These are phyloP conservation scores for Spodoptera frugiperda DNA, from an alignment of 1,140 invertebrate species.

Conservation along the genomic window DNA sequence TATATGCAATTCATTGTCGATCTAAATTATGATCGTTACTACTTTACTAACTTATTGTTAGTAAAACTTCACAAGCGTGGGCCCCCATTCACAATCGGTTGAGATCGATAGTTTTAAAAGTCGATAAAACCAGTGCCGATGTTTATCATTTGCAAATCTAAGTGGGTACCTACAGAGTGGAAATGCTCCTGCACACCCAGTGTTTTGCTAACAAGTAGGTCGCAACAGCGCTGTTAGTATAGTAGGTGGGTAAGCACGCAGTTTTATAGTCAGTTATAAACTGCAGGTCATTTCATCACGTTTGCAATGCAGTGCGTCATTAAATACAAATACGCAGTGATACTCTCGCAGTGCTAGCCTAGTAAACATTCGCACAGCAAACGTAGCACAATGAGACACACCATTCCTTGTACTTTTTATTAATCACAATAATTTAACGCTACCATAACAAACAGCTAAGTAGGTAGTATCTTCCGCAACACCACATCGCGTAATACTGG, in stretches of 20 bases:
- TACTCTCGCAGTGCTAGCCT: background rate
- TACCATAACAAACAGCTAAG: conserved; percentile 22
- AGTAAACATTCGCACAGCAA: conserved; percentile 21
- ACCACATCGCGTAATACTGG: conserved; percentile 67
- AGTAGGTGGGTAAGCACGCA: conserved; percentile 7
- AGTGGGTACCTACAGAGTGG: background rate
- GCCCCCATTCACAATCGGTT: too few relatives aligned
- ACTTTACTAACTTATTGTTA: too few relatives aligned
- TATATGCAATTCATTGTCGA: too few relatives aligned
- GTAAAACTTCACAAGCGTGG: too few relatives aligned
- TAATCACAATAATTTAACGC: conserved; percentile 52
- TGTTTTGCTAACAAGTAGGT: conserved; percentile 33
- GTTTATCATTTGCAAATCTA: background rate
- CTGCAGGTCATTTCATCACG: conserved; percentile 28
- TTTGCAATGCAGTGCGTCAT: conserved; percentile 39
- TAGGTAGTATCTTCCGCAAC: conserved; percentile 43
- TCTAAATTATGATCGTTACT: too few relatives aligned
- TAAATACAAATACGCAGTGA: conserved; percentile 15
- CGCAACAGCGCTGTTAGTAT: background rate
- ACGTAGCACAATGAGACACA: conserved; percentile 35
- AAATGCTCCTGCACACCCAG: background rate
- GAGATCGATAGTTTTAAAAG: too few relatives aligned
- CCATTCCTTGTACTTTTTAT: conserved; percentile 48
- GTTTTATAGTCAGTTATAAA: conserved; percentile 35
- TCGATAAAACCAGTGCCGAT: too few relatives aligned